phyloP scores from a whole-genome alignment of 2,113 vertebrate species.

The Epinephelus fuscoguttatus region DNA sequence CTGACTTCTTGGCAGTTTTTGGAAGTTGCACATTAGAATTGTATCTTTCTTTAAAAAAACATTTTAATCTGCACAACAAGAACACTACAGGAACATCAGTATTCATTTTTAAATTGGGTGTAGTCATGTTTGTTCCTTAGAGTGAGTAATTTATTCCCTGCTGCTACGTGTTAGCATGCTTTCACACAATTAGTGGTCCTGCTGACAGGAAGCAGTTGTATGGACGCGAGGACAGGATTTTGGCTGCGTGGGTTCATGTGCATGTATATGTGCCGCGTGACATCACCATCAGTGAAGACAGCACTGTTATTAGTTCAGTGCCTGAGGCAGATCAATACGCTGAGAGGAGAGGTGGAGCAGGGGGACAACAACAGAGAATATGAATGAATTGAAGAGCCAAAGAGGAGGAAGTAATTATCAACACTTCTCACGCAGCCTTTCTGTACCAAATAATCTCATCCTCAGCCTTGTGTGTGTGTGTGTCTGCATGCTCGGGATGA shows the following conservation, averaged over 20 bases:
- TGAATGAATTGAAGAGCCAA: not conserved
- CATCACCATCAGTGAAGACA: slow-evolving; percentile 28
- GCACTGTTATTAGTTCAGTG: slow-evolving; percentile 26
- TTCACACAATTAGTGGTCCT: slow-evolving; percentile 29
- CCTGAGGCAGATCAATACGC: slow-evolving; percentile 49
- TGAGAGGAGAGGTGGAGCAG: slow-evolving; percentile 19
- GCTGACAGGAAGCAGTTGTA: slow-evolving; percentile 25
- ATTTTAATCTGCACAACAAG: not conserved
- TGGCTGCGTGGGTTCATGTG: not conserved
- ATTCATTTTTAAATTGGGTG: not conserved
- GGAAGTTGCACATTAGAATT: not conserved
- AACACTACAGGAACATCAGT: not conserved
- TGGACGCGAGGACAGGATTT: not conserved
- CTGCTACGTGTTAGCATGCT: slow-evolving; percentile 5
- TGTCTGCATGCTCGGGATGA: not conserved
- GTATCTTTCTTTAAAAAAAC: not conserved
- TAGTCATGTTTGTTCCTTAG: not conserved
- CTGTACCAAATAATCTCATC: not conserved
- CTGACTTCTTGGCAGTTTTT: not conserved
- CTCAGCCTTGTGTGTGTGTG: not conserved
- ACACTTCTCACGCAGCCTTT: slow-evolving; percentile 1
- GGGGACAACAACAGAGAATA: not conserved
- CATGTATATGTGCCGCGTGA: slow-evolving; percentile 32
- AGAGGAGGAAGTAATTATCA: slow-evolving; percentile 17
- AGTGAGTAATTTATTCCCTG: not conserved